Conservation (phyloP, 37 sponge, comb jelly and placozoan species). For the Hexactinellida sp. region DNA sequence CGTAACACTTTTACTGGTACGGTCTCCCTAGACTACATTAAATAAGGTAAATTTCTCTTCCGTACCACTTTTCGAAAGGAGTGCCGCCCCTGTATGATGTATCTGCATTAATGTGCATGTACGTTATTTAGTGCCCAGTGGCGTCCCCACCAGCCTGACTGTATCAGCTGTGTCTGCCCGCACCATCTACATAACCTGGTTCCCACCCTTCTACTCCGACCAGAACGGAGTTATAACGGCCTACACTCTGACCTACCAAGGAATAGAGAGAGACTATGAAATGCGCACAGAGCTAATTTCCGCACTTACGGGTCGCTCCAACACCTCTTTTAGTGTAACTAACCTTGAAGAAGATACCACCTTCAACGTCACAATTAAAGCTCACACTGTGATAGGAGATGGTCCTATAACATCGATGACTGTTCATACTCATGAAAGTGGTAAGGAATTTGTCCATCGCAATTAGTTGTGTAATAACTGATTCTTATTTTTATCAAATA, state of each 20-base stretch:
- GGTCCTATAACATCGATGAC: background rate
- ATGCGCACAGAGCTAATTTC: background rate
- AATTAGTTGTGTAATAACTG: too few relatives aligned
- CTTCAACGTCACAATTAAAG: background rate
- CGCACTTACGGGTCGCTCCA: background rate
- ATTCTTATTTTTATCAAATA: too few relatives aligned
- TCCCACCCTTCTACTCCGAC: background rate
- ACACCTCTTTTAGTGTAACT: background rate
- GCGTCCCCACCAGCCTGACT: background rate
- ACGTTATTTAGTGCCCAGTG: background rate
- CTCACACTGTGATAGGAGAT: background rate
- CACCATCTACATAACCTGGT: background rate
- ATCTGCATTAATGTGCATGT: background rate
- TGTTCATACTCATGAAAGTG: background rate
- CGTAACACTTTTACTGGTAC: too few relatives aligned
- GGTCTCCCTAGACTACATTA: too few relatives aligned
- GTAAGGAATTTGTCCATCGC: background rate
- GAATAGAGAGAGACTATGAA: background rate
- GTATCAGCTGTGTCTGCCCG: background rate
- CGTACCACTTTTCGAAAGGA: too few relatives aligned
- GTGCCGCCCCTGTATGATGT: too few relatives aligned
- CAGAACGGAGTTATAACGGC: background rate
- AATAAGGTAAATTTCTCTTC: too few relatives aligned
- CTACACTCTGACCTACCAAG: slow-evolving; percentile 11
- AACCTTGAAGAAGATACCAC: background rate